A percentile compares a stretch with the other conserved stretches of the same genome.
Evolutionary conservation across 1,140 invertebrate genomes (phyloP).

Genomic region (Micrasema longulum): DNA sequence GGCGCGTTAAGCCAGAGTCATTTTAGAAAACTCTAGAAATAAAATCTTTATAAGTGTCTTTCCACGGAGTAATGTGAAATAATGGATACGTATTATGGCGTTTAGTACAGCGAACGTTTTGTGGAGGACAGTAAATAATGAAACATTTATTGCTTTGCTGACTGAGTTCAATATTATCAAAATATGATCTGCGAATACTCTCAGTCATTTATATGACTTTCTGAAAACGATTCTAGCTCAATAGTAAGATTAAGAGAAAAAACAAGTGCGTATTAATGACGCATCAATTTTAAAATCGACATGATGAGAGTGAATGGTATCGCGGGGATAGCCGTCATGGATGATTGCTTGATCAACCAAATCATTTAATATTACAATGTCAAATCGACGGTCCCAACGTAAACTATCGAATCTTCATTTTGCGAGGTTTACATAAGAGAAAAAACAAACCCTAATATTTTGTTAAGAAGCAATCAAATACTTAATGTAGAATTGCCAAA

Average conservation of each 20-base stretch:
- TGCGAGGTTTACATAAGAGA: too few species aligned
- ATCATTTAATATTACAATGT: too few species aligned
- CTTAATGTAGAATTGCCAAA: too few species aligned
- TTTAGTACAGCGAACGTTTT: slow-evolving; percentile 16
- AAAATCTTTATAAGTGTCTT: slow-evolving; percentile 13
- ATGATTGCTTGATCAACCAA: too few species aligned
- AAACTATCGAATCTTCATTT: too few species aligned
- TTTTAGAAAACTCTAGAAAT: slow-evolving; percentile 6
- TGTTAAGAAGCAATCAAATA: too few species aligned
- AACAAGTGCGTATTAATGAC: not conserved
- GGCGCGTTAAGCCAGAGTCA: slow-evolving; percentile 3
- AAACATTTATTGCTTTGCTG: slow-evolving; percentile 11
- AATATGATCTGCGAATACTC: not conserved
- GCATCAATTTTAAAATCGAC: not conserved
- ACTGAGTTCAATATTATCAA: too few species aligned
- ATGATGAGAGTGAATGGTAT: not conserved
- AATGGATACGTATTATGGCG: slow-evolving; percentile 20
- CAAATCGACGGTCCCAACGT: too few species aligned
- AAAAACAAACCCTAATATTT: too few species aligned
- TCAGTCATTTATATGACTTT: not conserved
- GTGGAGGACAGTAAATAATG: slow-evolving; percentile 8
- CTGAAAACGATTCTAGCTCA: not conserved
- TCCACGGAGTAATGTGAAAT: not conserved
- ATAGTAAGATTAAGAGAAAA: not conserved
- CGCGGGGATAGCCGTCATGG: too few species aligned